Conservation (phyloP, 1,140 invertebrate species). For the Argopecten irradians region DNA sequence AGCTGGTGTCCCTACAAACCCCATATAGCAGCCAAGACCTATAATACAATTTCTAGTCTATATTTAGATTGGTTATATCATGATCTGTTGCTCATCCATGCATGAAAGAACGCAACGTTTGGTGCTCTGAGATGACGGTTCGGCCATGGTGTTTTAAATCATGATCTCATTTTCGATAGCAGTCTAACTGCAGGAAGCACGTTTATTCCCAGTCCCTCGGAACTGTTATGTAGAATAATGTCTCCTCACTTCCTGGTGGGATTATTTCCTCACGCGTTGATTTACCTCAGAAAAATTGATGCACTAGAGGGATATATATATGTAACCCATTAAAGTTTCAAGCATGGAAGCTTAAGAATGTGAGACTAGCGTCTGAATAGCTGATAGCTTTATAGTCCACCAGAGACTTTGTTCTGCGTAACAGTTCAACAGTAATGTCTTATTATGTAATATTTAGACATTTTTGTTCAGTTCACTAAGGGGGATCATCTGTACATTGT, state of each 20-base stretch:
- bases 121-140: slow-evolving; percentile 14
- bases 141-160: neutral
- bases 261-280: no score
- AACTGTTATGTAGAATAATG: neutral
- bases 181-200: neutral
- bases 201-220: neutral
- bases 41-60: slow-evolving; percentile 2
- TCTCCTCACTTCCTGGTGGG: neutral
- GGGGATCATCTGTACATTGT: neutral
- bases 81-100: slow-evolving; percentile 14
- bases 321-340: neutral
- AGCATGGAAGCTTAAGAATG: neutral
- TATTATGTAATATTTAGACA: neutral
- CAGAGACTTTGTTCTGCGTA: neutral
- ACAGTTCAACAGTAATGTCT: neutral
- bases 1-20: neutral
- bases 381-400: neutral
- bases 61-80: neutral
- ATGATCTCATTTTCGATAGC: slow-evolving; percentile 17
- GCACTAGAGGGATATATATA: neutral
- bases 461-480: neutral
- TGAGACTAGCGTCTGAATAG: neutral
- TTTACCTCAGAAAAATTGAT: neutral
- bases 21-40: neutral
- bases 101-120: slow-evolving; percentile 1